phyloP scores from a whole-genome alignment of 2,113 vertebrate species.

The Misgurnus anguillicaudatus region DNA sequence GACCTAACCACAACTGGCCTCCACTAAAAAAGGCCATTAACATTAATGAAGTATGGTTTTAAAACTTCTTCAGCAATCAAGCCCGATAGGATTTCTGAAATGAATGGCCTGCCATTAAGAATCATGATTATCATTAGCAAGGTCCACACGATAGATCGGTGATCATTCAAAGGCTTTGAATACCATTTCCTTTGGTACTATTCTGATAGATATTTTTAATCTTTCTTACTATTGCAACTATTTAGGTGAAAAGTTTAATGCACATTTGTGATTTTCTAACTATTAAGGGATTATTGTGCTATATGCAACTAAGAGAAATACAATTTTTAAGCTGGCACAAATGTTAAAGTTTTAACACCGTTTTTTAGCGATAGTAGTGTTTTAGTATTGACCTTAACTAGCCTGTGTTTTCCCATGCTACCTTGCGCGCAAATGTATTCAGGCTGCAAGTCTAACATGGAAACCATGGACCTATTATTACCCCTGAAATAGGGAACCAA shows the following conservation, averaged over 20 bases:
- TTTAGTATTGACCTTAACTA: not conserved
- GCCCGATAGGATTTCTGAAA: constrained; percentile 76
- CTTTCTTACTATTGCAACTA: no score
- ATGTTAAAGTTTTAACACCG: not conserved
- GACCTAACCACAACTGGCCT: constrained; percentile 77
- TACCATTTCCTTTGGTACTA: not conserved
- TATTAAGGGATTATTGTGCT: not conserved
- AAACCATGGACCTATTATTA: no score
- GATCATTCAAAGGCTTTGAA: constrained; percentile 19
- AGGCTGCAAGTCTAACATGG: no score
- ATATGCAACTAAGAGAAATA: not conserved
- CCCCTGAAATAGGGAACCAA: no score
- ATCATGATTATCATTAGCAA: constrained; percentile 68
- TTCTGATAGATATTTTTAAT: not conserved
- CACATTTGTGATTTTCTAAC: not conserved
- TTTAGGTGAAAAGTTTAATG: not conserved
- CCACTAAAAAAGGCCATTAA: constrained; percentile 76
- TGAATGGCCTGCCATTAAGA: constrained; percentile 70
- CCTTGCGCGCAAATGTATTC: no score
- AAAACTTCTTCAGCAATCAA: constrained; percentile 76
- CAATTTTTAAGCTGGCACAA: not conserved
- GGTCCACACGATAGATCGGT: constrained; percentile 61
- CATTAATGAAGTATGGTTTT: constrained; percentile 80
- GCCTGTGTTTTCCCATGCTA: no score
- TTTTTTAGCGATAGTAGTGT: not conserved